A percentile compares a stretch with the other conserved stretches of the same genome.
phyloP scores from a whole-genome alignment of 1,140 invertebrate species.

The Cydia fagiglandana region DNA sequence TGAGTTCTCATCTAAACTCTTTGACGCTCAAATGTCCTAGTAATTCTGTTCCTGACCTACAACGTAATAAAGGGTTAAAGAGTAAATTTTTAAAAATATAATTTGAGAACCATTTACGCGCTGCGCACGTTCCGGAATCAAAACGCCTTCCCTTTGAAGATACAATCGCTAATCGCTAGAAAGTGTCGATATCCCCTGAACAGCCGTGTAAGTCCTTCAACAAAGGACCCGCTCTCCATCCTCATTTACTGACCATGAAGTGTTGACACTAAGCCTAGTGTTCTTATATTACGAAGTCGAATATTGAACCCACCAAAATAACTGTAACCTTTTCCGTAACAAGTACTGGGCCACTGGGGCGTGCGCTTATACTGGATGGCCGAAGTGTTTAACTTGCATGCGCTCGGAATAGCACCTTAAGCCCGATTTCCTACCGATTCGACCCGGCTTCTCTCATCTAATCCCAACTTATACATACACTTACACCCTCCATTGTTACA shows the following conservation, averaged over 20 bases:
- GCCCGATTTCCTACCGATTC: slow-evolving; percentile 66
- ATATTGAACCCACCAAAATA: neutral
- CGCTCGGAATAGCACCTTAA: slow-evolving; percentile 6
- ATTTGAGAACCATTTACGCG: neutral
- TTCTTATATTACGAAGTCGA: neutral
- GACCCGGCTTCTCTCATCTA: slow-evolving; percentile 51
- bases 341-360: neutral
- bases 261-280: slow-evolving; percentile 61
- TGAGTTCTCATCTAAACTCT: too few species aligned
- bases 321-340: neutral
- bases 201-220: slow-evolving; percentile 23
- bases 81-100: neutral
- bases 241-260: slow-evolving; percentile 61
- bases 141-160: neutral
- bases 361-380: neutral
- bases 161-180: slow-evolving; percentile 15
- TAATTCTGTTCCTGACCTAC: too few species aligned
- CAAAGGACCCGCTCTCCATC: slow-evolving; percentile 41
- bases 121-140: neutral
- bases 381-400: neutral
- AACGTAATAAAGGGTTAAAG: too few species aligned
- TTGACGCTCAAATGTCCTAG: too few species aligned
- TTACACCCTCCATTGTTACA: slow-evolving; percentile 24
- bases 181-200: slow-evolving; percentile 16
- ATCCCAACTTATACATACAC: neutral